A percentile compares a stretch with the other conserved stretches of the same genome.
These are phyloP conservation scores for Pseudolaguvia tuberculata DNA, from an alignment of 2,113 vertebrate genomes.

Conservation along the genomic window DNA sequence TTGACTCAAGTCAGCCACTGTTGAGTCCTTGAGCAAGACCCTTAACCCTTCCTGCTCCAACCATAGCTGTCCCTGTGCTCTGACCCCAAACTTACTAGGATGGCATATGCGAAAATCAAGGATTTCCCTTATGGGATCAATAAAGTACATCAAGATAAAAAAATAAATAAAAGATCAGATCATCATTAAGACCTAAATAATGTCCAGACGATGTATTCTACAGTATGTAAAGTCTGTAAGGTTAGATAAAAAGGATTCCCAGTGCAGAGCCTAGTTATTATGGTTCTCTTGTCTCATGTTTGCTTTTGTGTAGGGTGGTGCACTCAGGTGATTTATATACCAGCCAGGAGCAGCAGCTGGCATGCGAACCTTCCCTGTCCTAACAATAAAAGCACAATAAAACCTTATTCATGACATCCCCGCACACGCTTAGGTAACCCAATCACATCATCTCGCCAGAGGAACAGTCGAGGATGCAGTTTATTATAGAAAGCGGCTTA, in stretches of 20 bases:
- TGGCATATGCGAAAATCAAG: no score
- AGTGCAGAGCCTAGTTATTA: constrained; percentile 17
- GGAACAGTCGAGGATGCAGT: constrained; percentile 1
- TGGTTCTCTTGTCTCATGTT: constrained; percentile 35
- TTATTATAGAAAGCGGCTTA: neutral
- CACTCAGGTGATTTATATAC: constrained; percentile 31
- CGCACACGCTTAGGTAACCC: constrained; percentile 27
- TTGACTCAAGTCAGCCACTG: no score
- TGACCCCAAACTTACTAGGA: no score
- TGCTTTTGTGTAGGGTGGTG: constrained; percentile 17
- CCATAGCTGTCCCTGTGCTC: no score
- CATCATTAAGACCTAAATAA: neutral
- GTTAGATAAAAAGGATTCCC: constrained; percentile 2
- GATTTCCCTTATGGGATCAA: no score
- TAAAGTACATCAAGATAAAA: no score
- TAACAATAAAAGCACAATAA: constrained; percentile 48
- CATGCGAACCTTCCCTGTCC: constrained; percentile 15
- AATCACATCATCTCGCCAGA: constrained; percentile 28
- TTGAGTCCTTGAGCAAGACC: no score
- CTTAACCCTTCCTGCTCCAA: no score
- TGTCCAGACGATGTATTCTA: neutral
- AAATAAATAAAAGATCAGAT: no score
- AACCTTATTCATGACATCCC: constrained; percentile 41
- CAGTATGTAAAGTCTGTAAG: neutral
- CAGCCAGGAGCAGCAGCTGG: constrained; percentile 40